Percentiles rank a stretch among this genome's conserved stretches.
phyloP scores from a whole-genome alignment of 2,797 vertebrate species.

The Urosaurus nigricauda region DNA sequence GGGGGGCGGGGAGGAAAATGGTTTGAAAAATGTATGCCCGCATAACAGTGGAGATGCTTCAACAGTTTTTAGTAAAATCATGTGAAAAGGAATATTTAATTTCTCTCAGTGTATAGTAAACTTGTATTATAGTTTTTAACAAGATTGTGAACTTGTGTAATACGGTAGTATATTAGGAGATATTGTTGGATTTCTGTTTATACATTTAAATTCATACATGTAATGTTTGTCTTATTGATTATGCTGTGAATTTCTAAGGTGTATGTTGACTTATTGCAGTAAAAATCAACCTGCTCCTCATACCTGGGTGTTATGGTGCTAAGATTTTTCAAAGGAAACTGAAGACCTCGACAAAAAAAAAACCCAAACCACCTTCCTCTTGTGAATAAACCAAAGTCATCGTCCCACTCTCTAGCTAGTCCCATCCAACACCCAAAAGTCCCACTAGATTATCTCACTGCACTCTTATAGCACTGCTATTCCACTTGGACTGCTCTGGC shows the following conservation, averaged over 20 bases:
- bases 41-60: slow-evolving; percentile 53
- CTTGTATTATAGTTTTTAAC: slow-evolving; percentile 89
- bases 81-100: slow-evolving; percentile 83
- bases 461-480: no score
- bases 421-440: no score
- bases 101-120: slow-evolving; percentile 84
- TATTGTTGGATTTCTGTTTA: slow-evolving; percentile 98
- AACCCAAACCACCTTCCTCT: no score
- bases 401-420: no score
- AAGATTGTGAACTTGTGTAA: slow-evolving; percentile 91
- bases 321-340: no score
- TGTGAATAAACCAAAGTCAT: no score
- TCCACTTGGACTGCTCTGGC: no score
- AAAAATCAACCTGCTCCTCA: no score
- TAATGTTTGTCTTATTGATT: slow-evolving; percentile 98
- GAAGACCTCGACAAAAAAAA: no score
- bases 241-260: slow-evolving; percentile 97
- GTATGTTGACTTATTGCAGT: slow-evolving; percentile 99
- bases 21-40: slow-evolving; percentile 50
- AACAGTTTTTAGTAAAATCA: slow-evolving; percentile 75
- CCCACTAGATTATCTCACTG: no score
- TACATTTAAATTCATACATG: slow-evolving; percentile 98
- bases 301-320: no score
- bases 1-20: no score
- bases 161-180: slow-evolving; percentile 87